Percentiles rank a stretch among this genome's conserved stretches.
Evolutionary conservation across 2,888 invertebrate genomes (phyloP).

Genomic region (Stenchaetothrips biformis): DNA sequence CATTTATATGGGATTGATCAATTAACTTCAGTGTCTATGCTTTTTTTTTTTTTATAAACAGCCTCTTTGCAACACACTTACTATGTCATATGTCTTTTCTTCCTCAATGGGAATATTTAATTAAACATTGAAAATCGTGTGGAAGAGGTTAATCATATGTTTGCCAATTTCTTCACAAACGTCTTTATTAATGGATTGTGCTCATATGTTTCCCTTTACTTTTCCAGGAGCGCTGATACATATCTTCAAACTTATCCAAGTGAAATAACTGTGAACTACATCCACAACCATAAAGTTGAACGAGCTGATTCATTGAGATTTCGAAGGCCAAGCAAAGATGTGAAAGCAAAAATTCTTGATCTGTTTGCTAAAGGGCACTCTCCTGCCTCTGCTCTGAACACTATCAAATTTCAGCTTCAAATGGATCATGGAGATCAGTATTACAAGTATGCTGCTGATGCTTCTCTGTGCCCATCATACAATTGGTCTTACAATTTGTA

Average conservation of each 20-base stretch:
- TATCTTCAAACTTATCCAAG: not conserved
- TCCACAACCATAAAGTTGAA: not conserved
- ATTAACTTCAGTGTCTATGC: no score
- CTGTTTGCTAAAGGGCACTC: constrained; percentile 17
- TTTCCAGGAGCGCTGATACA: not conserved
- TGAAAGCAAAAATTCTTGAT: not conserved
- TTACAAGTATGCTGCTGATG: not conserved
- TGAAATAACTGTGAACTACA: not conserved
- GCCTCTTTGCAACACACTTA: no score
- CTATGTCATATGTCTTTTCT: no score
- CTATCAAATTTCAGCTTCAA: not conserved
- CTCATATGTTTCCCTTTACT: no score
- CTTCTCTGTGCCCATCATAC: not conserved
- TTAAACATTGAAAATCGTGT: no score
- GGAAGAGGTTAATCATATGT: no score
- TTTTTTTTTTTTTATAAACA: not conserved
- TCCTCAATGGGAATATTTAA: no score
- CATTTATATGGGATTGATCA: no score
- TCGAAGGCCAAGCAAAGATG: not conserved
- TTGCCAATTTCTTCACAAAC: no score
- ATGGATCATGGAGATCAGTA: not conserved
- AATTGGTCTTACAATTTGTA: not conserved
- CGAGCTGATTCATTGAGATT: constrained; percentile 11
- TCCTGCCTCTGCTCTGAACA: not conserved
- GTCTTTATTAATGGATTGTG: no score